Base-by-base conservation (phyloP, 2,797 vertebrate species). In the Lagocephalus sceleratus region DNA sequence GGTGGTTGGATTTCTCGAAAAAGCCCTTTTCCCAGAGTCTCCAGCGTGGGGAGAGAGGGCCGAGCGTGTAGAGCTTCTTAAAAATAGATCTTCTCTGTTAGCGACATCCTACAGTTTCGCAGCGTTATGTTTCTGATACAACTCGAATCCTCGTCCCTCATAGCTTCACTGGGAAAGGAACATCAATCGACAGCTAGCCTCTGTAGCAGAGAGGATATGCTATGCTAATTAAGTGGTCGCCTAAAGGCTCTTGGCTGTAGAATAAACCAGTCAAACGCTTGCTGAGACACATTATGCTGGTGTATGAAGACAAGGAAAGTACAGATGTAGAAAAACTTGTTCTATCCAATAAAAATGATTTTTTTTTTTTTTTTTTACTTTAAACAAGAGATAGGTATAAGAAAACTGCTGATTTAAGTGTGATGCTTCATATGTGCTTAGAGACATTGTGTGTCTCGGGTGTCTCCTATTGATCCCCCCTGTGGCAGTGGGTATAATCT, bases 1-100 rank as follows among this genome's bases (percentile, higher is more conserved):
- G 88, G 89, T 90, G 88, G 90, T 90, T 89, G 80, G 78, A 87
- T 90, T 87, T 86, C 87, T 87, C 87, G 82, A 87, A 88, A 88
- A 88, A 85, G 85, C 83, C 73, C 69, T 85, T 82, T 82, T 83
- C 84, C 81, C 79, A 75, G 72, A 75, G 84, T 82, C 78, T 82
- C 75, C 62, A 66, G 82, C 47, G 66, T 75, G 61, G 68, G 58
- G 82, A 78, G 78, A 60, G 76, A 71, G 75, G 68, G 58, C 16
- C 71, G 57, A 67, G 68, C 35, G 40, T 62, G 71, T 65, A 68
- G 75, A 68, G 79, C 68, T 71, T 78, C 85, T 85, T 85, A 79
- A 84, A 88, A 88, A 87, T 84, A 87, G 84, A 89, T 87, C 73
- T 77, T 67, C 73, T 77, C 73, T 47, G 82, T 81, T 80, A 81